A percentile compares a stretch with the other conserved stretches of the same genome.
Conservation (phyloP, 2,888 invertebrate species). For the Anagyrus pseudococci region DNA sequence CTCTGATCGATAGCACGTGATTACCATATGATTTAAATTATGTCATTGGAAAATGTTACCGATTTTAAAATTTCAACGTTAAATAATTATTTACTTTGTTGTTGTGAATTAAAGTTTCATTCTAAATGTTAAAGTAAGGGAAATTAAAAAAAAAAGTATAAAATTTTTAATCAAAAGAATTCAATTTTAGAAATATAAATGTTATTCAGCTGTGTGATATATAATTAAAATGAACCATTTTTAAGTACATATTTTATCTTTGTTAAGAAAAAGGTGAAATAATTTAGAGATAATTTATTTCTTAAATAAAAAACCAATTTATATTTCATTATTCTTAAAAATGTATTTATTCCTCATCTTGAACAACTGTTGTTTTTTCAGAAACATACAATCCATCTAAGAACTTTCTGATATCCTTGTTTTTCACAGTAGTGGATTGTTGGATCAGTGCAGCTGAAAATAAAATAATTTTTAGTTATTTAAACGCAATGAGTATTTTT, state of each 20-base stretch:
- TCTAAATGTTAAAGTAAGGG: too few relatives aligned
- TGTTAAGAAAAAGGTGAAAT: neutral
- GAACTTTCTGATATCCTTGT: slow-evolving; percentile 99
- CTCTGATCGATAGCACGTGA: neutral
- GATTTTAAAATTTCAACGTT: too few relatives aligned
- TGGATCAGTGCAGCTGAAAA: slow-evolving; percentile 93
- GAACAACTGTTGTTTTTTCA: slow-evolving; percentile 94
- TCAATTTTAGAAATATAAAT: neutral
- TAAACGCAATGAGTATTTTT: too few relatives aligned
- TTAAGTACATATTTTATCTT: neutral
- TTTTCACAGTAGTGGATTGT: slow-evolving; percentile 98
- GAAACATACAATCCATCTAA: slow-evolving; percentile 99
- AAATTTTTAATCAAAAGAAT: neutral
- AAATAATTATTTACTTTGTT: too few relatives aligned
- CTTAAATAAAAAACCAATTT: slow-evolving; percentile 12
- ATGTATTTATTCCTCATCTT: slow-evolving; percentile 69
- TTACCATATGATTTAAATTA: neutral
- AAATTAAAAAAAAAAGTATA: neutral
- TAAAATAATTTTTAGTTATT: too few relatives aligned
- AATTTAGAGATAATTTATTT: slow-evolving; percentile 23
- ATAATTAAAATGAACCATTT: too few relatives aligned
- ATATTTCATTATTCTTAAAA: slow-evolving; percentile 34
- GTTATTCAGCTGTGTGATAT: neutral
- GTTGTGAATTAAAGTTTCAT: too few relatives aligned
- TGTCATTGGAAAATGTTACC: neutral